Conservation (phyloP, 2,888 invertebrate genomes). For the Nymphalis c-album region DNA sequence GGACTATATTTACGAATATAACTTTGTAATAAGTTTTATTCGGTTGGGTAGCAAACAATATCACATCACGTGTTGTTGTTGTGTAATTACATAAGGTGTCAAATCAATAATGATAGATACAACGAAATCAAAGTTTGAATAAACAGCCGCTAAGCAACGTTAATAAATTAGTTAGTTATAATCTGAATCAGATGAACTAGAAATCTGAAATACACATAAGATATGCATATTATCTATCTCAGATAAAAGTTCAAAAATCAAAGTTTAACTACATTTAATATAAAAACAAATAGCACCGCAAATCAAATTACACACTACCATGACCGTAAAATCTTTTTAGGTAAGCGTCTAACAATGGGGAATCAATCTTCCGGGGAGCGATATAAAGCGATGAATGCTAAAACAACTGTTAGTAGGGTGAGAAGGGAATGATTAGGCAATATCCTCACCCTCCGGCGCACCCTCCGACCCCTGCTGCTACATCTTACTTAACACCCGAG, state of each 20-base stretch:
- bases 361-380: constrained; percentile 63
- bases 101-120: too few relatives aligned
- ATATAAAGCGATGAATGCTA: constrained; percentile 74
- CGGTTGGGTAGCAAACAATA: too few relatives aligned
- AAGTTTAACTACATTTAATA: neutral
- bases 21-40: too few relatives aligned
- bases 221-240: too few relatives aligned
- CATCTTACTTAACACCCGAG: constrained; percentile 74
- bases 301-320: constrained; percentile 34
- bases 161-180: too few relatives aligned
- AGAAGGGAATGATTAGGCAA: constrained; percentile 80
- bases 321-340: constrained; percentile 51
- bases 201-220: too few relatives aligned
- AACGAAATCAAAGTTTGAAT: too few relatives aligned
- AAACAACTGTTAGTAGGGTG: constrained; percentile 80
- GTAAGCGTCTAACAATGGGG: constrained; percentile 61
- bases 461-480: constrained; percentile 68
- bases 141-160: too few relatives aligned
- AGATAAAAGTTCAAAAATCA: constrained; percentile 7
- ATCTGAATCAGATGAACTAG: too few relatives aligned
- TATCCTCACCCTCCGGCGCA: constrained; percentile 70
- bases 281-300: constrained; percentile 9
- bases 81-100: too few relatives aligned
- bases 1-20: too few relatives aligned
- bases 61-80: too few relatives aligned